Evolutionary conservation across 92 coral and sea anemone species (phyloP), one percentile per base, ranked within the genome.

Genomic region (Epizoanthus scotinus): DNA sequence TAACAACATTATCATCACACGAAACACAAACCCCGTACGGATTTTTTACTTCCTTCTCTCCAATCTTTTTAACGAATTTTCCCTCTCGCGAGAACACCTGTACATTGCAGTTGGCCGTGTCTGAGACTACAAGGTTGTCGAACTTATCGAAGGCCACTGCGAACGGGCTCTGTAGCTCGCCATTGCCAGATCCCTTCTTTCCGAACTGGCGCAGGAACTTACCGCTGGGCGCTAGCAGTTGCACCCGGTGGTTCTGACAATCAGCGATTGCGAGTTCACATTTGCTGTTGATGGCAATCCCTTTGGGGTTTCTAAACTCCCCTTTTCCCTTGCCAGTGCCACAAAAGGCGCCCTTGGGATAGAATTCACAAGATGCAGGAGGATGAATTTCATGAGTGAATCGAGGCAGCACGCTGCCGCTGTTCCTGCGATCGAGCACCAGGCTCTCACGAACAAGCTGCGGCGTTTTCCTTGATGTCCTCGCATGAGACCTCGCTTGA

Each of bases 211-310:
- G 47, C 53, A 75, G 24, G 28, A 75, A 75, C 24, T 36, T 63
- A 6, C 81, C 81, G 3, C 38, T 75, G 8, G 81, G 67, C 6
- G 67, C 58, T 17, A 75, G 47, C 42, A 75, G 42, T 56, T 75
- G 81, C 38, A 75, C 81, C 21, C 81, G 81, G 67, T 58, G 81
- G 38, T 75, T 75, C 36, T 55, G 56, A 21, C 67, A 75, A 57
- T 75, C 81, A 9, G 81, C 81, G 28, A 75, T 75, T 13, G 81
- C 81, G 6, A 75, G 64, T 59, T 75, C 81, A 5, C 81, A 66
- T 59, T 59, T 75, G 3, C 67, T 57, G 50, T 75, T 75, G n/a
- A 75, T 66, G 24, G 81, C 54, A 26, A 75, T 75, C 7, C 81
- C 81, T 38, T 60, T 58, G 15, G 81, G 81, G 8, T 58, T 75